Percentiles rank a stretch among this genome's conserved stretches.
These are phyloP conservation scores for Camponotus floridanus DNA, from an alignment of 1,140 invertebrate species.

Conservation along the genomic window DNA sequence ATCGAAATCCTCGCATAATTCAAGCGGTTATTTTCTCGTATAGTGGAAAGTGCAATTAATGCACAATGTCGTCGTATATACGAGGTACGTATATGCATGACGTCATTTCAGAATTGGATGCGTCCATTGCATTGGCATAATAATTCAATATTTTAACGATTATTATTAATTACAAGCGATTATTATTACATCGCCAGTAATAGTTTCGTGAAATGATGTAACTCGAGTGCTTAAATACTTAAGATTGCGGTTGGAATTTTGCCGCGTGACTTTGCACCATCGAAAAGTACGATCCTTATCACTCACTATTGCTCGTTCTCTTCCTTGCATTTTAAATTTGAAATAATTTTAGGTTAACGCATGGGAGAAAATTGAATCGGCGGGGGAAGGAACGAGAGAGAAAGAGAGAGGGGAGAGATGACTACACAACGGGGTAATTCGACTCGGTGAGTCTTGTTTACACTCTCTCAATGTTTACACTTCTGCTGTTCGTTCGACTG, in stretches of 20 bases:
- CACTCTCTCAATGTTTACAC: constrained; percentile 71
- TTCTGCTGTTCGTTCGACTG: constrained; percentile 32
- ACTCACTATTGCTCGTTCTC: neutral
- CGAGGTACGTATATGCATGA: neutral
- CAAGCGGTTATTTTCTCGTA: neutral
- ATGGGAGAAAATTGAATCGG: neutral
- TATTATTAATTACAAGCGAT: neutral
- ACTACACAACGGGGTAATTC: constrained; percentile 46
- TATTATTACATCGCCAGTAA: neutral
- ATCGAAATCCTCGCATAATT: neutral
- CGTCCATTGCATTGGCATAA: neutral
- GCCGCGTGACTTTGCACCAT: neutral
- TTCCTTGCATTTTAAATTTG: neutral
- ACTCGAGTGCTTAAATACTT: too few species aligned
- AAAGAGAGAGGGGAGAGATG: neutral
- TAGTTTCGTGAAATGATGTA: neutral
- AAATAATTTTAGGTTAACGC: constrained; percentile 36
- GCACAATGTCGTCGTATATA: neutral
- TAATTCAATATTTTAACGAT: too few species aligned
- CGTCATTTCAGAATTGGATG: neutral
- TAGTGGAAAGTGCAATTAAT: neutral
- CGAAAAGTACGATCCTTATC: constrained; percentile 1
- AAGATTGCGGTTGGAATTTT: neutral
- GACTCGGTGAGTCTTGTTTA: constrained; percentile 52
- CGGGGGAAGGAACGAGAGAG: neutral